A percentile compares a stretch with the other conserved stretches of the same genome.
These are phyloP conservation scores for Protobothrops flavoviridis DNA, from an alignment of 2,113 vertebrate genomes.

Conservation along the genomic window DNA sequence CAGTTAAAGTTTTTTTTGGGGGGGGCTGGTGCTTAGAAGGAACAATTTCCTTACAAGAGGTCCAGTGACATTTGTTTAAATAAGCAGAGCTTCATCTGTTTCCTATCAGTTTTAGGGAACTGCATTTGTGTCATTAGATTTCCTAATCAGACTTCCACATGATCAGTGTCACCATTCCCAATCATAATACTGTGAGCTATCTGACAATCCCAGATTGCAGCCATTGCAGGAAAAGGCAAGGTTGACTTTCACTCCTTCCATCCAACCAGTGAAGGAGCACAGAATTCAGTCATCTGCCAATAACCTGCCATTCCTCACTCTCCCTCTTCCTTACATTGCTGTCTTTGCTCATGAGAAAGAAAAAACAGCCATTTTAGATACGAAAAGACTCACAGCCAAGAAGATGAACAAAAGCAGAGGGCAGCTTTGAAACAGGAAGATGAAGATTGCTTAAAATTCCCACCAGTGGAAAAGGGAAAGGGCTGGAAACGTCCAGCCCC, in stretches of 20 bases:
- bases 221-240: not conserved
- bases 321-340: not conserved
- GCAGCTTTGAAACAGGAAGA: not conserved
- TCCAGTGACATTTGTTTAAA: not conserved
- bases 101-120: not conserved
- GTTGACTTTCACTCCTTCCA: not conserved
- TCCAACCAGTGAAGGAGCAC: not conserved
- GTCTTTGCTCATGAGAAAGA: not conserved
- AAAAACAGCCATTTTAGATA: not conserved
- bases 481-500: not conserved
- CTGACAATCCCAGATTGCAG: not conserved
- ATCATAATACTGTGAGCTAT: not conserved
- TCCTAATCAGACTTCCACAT: not conserved
- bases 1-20: not conserved
- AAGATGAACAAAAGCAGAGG: not conserved
- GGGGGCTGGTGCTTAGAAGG: not conserved
- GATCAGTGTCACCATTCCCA: not conserved
- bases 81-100: not conserved
- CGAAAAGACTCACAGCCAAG: not conserved
- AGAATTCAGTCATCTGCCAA: not conserved
- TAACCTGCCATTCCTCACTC: not conserved
- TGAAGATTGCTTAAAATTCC: not conserved
- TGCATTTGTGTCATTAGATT: not conserved
- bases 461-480: not conserved
- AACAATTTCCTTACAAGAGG: not conserved